These are phyloP conservation scores for Phalangium opilio DNA, from an alignment of 2,888 invertebrate genomes.

Conservation along the genomic window DNA sequence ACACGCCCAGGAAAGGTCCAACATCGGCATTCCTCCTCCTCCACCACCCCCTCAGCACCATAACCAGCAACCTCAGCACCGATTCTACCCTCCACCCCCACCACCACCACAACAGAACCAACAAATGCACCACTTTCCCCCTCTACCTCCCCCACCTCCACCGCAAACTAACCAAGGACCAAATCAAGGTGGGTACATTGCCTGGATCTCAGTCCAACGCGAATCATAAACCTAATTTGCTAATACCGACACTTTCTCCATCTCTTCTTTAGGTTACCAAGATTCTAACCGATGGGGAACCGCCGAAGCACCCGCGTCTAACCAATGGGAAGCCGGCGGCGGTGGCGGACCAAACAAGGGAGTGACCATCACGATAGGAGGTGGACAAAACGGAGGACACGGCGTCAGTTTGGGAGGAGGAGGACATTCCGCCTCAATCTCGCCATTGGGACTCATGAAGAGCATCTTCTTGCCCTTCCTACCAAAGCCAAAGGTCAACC, in stretches of 20 bases:
- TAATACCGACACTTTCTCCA: too few species aligned
- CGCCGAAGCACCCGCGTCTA: background rate
- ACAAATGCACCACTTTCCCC: constrained; percentile 4
- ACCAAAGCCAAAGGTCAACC: constrained; percentile 20
- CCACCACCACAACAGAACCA: constrained; percentile 1
- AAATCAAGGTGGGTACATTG: too few species aligned
- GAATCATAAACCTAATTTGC: too few species aligned
- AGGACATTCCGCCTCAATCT: constrained; percentile 15
- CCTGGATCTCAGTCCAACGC: too few species aligned
- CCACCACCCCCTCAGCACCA: background rate
- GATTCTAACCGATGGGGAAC: constrained; percentile 16
- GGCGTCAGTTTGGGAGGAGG: constrained; percentile 8
- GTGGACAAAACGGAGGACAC: background rate
- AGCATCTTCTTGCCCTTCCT: constrained; percentile 20
- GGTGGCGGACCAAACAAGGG: background rate
- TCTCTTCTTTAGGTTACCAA: background rate
- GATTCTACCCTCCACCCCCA: constrained; percentile 3
- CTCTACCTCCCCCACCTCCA: constrained; percentile 3
- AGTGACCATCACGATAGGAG: background rate
- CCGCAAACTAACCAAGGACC: background rate
- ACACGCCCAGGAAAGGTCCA: too few species aligned
- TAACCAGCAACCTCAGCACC: background rate
- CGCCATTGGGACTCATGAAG: constrained; percentile 21
- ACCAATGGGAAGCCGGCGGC: constrained; percentile 1
- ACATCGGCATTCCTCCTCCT: background rate